These are phyloP conservation scores for Atta cephalotes DNA, from an alignment of 1,140 invertebrate species.

Conservation along the genomic window DNA sequence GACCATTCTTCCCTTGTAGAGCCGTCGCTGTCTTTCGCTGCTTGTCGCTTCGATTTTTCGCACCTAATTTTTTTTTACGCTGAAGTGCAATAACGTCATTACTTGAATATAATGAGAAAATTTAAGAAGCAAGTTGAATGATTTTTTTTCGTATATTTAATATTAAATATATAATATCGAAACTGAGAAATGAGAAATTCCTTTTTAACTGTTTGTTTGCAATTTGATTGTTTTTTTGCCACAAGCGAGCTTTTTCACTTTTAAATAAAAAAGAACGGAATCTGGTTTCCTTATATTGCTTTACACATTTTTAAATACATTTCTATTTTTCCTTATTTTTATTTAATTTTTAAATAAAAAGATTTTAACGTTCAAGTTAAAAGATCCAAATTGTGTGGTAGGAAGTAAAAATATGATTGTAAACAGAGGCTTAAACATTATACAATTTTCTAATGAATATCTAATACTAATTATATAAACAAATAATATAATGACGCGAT, in stretches of 20 bases:
- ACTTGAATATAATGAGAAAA: background rate
- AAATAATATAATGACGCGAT: background rate
- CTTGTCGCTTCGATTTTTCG: constrained; percentile 18
- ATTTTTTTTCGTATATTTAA: background rate
- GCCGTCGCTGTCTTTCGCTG: constrained; percentile 1
- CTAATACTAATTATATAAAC: background rate
- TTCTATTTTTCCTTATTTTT: no score
- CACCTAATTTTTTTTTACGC: background rate
- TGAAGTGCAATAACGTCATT: background rate
- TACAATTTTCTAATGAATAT: background rate
- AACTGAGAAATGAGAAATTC: background rate
- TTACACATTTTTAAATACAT: no score
- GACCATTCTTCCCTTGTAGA: background rate
- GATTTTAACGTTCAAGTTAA: no score
- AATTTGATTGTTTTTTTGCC: no score
- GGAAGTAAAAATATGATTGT: no score
- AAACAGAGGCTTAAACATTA: background rate
- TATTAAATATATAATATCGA: background rate
- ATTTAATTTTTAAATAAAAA: no score
- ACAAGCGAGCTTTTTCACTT: no score
- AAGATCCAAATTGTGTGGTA: no score
- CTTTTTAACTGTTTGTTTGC: background rate
- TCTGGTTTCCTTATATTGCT: no score
- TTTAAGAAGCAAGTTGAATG: background rate
- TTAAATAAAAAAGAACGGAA: no score